Evolutionary conservation across 2,797 vertebrate species (phyloP).

Genomic region (Vireo griseus): DNA sequence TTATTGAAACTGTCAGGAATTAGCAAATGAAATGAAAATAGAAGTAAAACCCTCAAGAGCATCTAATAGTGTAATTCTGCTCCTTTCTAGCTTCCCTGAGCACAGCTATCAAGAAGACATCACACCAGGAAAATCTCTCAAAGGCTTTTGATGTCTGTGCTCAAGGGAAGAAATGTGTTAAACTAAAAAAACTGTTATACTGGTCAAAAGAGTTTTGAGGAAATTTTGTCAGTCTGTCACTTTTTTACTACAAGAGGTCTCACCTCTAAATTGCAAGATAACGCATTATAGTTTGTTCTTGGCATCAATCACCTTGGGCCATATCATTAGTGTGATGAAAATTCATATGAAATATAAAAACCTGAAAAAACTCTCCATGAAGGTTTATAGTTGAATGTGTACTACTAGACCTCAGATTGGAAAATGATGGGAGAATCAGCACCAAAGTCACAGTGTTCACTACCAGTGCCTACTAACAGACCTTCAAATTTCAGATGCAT

Average conservation of each 20-base stretch:
- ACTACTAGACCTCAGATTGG: fast-evolving
- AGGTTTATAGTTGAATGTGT: not conserved
- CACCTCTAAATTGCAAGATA: not conserved
- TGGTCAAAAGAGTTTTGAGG: not conserved
- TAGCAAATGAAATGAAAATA: constrained; percentile 35
- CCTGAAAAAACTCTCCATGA: not conserved
- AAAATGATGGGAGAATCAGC: not conserved
- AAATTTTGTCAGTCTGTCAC: not conserved
- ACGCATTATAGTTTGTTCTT: not conserved
- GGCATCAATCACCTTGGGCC: not conserved
- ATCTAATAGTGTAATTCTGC: not conserved
- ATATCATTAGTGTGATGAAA: not conserved
- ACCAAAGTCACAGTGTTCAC: not conserved
- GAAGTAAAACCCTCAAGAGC: not conserved
- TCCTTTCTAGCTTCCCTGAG: constrained; percentile 9
- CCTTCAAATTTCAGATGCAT: not conserved
- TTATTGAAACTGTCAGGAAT: constrained; percentile 24
- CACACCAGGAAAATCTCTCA: not conserved
- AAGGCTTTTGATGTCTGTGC: not conserved
- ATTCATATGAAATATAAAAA: not conserved
- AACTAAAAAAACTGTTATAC: not conserved
- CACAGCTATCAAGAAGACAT: not conserved
- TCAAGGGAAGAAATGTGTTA: not conserved
- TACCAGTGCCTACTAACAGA: not conserved
- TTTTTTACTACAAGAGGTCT: not conserved